These are phyloP conservation scores for Mugil cephalus DNA, from an alignment of 2,113 vertebrate species.

Conservation along the genomic window DNA sequence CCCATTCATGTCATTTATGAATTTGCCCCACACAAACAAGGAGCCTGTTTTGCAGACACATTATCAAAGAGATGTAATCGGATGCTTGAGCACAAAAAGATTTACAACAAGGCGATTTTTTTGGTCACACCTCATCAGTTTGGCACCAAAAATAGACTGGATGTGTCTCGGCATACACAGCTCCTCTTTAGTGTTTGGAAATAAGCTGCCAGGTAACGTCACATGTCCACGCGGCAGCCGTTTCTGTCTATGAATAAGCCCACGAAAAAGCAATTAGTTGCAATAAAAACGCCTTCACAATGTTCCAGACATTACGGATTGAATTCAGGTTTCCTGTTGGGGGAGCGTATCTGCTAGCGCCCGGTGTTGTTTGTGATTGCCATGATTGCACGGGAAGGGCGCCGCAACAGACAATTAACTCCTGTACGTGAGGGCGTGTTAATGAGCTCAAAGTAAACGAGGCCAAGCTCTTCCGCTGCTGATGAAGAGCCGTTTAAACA, in stretches of 20 bases:
- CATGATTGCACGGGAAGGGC: not conserved
- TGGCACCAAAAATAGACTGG: constrained; percentile 46
- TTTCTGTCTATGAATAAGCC: constrained; percentile 8
- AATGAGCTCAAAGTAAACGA: constrained; percentile 55
- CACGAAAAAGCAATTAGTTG: not conserved
- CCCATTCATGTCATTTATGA: not conserved
- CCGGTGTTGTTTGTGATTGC: not conserved
- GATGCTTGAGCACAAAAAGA: not conserved
- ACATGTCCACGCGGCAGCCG: constrained; percentile 7
- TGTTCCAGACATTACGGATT: not conserved
- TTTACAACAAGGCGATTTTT: constrained; percentile 37
- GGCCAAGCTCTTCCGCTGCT: constrained; percentile 50
- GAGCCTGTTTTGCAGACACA: not conserved
- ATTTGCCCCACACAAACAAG: not conserved
- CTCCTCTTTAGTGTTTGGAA: constrained; percentile 33
- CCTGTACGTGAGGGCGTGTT: constrained; percentile 25
- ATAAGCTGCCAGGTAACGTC: constrained; percentile 41
- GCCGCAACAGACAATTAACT: constrained; percentile 23
- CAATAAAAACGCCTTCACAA: not conserved
- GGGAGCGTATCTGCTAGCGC: not conserved
- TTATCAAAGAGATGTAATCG: constrained; percentile 17
- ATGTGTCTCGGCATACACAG: constrained; percentile 56
- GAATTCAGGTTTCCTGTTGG: not conserved
- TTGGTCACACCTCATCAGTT: constrained; percentile 48
- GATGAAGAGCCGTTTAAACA: constrained; percentile 41